Percentiles rank a stretch among this genome's conserved stretches.
These are phyloP conservation scores for Trissonchulus latispiculum DNA, from an alignment of 2,888 invertebrate genomes.

Conservation along the genomic window DNA sequence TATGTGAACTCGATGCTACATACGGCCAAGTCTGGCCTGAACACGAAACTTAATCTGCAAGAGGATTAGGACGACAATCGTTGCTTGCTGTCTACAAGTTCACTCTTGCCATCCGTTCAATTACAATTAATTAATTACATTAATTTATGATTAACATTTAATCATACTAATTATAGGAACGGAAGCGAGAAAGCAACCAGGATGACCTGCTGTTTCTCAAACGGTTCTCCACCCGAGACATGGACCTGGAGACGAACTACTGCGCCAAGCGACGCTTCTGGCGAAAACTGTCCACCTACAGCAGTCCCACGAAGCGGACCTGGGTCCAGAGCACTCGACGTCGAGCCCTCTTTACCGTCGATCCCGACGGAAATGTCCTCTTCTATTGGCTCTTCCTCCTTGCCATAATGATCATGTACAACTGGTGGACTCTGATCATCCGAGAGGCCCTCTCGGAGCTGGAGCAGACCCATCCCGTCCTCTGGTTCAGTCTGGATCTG, in stretches of 20 bases:
- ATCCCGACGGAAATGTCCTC: conserved; percentile 72
- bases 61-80: too few relatives aligned
- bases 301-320: background rate
- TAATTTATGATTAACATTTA: conserved; percentile 8
- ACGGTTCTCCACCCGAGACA: conserved; percentile 81
- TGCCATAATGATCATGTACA: conserved; percentile 79
- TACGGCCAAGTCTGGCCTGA: too few relatives aligned
- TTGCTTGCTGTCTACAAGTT: too few relatives aligned
- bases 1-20: too few relatives aligned
- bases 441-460: conserved; percentile 87
- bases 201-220: conserved; percentile 59
- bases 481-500: conserved; percentile 71
- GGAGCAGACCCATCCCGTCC: conserved; percentile 50
- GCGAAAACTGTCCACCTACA: background rate
- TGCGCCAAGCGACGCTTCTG: conserved; percentile 71
- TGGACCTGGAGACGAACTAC: conserved; percentile 46
- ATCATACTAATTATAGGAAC: background rate
- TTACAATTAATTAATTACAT: too few relatives aligned
- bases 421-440: conserved; percentile 88
- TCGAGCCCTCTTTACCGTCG: background rate
- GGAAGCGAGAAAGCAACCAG: conserved; percentile 8
- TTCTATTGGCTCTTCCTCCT: conserved; percentile 87
- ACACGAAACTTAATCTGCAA: too few relatives aligned
- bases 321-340: background rate
- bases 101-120: too few relatives aligned